Evolutionary conservation across 2,888 invertebrate genomes (phyloP).

Genomic region (Mycogona germanica): DNA sequence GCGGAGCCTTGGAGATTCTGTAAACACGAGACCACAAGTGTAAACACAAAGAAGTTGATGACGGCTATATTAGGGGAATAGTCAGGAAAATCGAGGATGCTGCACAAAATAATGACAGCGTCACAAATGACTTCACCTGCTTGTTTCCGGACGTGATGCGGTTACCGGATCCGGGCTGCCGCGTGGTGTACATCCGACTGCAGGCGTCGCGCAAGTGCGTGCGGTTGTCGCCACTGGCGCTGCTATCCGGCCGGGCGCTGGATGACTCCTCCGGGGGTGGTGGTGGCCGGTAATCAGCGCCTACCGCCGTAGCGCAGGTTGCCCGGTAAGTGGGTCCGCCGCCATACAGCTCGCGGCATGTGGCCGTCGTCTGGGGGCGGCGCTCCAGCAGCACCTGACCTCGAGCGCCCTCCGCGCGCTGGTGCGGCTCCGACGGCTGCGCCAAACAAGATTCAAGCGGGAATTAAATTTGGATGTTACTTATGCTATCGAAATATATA

Average conservation of each 20-base stretch:
- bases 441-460: neutral
- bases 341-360: neutral
- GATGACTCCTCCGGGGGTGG: no score
- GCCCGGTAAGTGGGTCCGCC: neutral
- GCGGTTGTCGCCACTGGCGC: no score
- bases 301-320: neutral
- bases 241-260: no score
- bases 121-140: no score
- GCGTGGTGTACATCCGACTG: conserved; percentile 2
- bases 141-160: no score
- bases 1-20: conserved; percentile 9
- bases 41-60: neutral
- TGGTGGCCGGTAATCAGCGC: no score
- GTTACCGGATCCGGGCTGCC: neutral
- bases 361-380: neutral
- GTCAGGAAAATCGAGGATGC: no score
- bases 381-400: conserved; percentile 14
- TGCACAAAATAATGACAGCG: no score
- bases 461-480: neutral
- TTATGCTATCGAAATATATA: no score
- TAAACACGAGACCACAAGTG: neutral
- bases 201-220: conserved; percentile 12
- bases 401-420: conserved; percentile 13
- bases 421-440: conserved; percentile 19
- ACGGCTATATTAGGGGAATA: no score